Conservation (phyloP, 2,113 vertebrate species). For the Nesoenas mayeri region DNA sequence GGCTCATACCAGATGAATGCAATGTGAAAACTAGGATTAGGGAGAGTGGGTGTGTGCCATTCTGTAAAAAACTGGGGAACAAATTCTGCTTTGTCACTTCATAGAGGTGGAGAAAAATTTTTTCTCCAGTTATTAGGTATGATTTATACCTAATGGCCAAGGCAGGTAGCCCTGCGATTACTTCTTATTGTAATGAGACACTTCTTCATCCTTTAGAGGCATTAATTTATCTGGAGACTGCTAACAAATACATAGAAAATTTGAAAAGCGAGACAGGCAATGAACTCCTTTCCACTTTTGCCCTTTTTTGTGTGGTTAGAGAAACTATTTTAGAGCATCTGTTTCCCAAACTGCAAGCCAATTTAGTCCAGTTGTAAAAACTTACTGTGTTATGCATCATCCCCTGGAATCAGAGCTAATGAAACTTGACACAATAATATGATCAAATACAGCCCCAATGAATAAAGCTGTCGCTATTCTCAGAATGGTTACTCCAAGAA, state of each 20-base stretch:
- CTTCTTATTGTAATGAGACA: background rate
- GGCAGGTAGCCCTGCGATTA: background rate
- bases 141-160: background rate
- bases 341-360: slow-evolving; percentile 28
- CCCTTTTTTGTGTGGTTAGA: background rate
- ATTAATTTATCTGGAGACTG: background rate
- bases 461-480: background rate
- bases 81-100: background rate
- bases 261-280: background rate
- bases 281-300: background rate
- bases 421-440: slow-evolving; percentile 23
- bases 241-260: background rate
- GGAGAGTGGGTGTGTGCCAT: background rate
- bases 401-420: slow-evolving; percentile 15
- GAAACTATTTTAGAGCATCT: background rate
- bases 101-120: background rate
- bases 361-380: slow-evolving; percentile 38
- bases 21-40: background rate
- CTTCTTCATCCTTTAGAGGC: background rate
- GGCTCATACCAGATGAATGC: background rate
- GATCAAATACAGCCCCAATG: background rate
- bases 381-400: background rate
- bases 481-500: background rate
- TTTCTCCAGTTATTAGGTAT: background rate
- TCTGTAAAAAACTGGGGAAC: background rate